Percentiles rank a stretch among this genome's conserved stretches.
Conservation (phyloP, 2,797 vertebrate genomes). For the Nyctalus aviator region DNA sequence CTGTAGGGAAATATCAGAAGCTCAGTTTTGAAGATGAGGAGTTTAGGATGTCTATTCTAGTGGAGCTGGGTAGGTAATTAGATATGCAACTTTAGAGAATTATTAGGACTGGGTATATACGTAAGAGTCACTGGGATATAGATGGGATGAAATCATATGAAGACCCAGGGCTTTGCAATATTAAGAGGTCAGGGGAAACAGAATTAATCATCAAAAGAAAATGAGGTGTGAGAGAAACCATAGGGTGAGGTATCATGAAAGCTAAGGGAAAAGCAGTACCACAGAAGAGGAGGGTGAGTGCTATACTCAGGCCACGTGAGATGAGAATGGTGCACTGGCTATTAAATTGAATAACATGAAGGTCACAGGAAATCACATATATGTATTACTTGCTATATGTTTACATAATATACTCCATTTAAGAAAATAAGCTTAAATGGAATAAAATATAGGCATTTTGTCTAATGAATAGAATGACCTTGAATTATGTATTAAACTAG, state of each 20-base stretch:
- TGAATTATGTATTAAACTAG: conserved; percentile 10
- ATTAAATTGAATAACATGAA: neutral
- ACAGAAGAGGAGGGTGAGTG: neutral
- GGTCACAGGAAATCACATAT: neutral
- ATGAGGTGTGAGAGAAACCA: neutral
- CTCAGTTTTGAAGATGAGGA: neutral
- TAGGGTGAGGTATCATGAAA: neutral
- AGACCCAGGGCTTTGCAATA: neutral
- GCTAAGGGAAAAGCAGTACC: neutral
- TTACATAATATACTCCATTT: neutral
- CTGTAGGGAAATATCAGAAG: neutral
- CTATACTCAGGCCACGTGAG: neutral
- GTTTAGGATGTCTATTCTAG: neutral
- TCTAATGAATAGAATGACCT: neutral
- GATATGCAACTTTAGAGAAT: neutral
- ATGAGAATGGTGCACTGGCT: neutral
- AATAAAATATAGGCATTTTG: conserved; percentile 11
- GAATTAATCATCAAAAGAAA: neutral
- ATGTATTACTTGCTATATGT: neutral
- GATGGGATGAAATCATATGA: neutral
- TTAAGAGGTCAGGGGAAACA: neutral
- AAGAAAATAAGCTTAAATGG: conserved; percentile 18
- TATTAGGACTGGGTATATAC: neutral
- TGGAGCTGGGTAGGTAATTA: neutral
- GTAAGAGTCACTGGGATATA: neutral